Conservation (phyloP, 2,888 invertebrate genomes). For the Drosophila nr. perissopoda region DNA sequence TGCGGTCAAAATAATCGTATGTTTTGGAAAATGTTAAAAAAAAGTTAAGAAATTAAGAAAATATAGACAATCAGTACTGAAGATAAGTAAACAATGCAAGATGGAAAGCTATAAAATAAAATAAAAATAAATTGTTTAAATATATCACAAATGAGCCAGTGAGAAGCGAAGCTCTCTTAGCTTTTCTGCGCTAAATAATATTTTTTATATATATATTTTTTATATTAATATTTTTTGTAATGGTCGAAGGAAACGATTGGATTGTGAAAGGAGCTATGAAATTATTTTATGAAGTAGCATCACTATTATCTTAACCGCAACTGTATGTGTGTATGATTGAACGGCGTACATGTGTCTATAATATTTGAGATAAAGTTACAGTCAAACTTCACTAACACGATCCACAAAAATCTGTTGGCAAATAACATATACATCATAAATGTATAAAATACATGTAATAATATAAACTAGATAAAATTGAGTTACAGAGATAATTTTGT, state of each 20-base stretch:
- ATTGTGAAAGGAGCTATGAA: neutral
- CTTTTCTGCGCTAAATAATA: neutral
- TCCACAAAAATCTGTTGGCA: neutral
- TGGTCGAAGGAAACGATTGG: neutral
- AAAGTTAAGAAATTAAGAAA: no score
- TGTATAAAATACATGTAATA: neutral
- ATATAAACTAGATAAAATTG: no score
- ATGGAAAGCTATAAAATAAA: neutral
- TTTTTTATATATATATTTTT: neutral
- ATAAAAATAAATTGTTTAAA: neutral
- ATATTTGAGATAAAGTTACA: neutral
- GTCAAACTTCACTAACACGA: neutral
- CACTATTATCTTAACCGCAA: neutral
- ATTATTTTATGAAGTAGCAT: neutral
- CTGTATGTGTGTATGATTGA: neutral
- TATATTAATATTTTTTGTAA: no score
- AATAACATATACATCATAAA: neutral
- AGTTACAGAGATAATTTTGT: no score
- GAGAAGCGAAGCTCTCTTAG: neutral
- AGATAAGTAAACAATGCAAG: no score
- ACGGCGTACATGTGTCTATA: neutral
- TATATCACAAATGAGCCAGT: neutral
- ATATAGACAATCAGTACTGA: neutral
- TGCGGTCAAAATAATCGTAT: neutral
- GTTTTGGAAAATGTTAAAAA: no score